phyloP scores from a whole-genome alignment of 2,113 vertebrate species.

The Sitta europaea region DNA sequence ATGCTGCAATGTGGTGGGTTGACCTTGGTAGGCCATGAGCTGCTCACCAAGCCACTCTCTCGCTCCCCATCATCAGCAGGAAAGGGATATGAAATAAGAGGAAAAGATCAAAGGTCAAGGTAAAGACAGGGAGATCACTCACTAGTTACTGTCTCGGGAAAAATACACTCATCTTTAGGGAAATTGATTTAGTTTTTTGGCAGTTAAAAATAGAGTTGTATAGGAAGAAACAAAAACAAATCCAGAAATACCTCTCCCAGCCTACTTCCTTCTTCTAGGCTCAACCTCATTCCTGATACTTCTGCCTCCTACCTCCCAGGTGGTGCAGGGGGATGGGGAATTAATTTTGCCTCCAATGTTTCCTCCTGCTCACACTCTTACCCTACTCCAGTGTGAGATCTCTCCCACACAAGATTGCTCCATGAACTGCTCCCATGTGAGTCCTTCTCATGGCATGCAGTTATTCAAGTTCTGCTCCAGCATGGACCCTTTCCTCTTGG shows the following conservation, averaged over 20 bases:
- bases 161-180: neutral
- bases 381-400: neutral
- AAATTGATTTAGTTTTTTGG: neutral
- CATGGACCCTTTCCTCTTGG: neutral
- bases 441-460: neutral
- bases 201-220: neutral
- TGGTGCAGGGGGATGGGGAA: neutral
- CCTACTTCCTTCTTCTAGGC: neutral
- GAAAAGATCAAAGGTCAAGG: rapidly evolving
- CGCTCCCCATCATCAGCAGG: rapidly evolving
- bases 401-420: neutral
- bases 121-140: neutral
- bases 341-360: neutral
- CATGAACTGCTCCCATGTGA: neutral
- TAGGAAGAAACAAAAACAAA: neutral
- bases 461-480: neutral
- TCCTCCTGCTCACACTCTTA: neutral
- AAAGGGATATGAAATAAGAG: neutral
- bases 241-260: neutral
- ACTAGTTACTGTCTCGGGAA: rapidly evolving
- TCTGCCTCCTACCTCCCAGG: neutral
- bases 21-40: neutral
- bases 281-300: neutral
- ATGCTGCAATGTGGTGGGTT: neutral
- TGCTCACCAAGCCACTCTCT: neutral